These are phyloP conservation scores for Ammodytes dubius DNA, from an alignment of 2,113 vertebrate species.

Conservation along the genomic window DNA sequence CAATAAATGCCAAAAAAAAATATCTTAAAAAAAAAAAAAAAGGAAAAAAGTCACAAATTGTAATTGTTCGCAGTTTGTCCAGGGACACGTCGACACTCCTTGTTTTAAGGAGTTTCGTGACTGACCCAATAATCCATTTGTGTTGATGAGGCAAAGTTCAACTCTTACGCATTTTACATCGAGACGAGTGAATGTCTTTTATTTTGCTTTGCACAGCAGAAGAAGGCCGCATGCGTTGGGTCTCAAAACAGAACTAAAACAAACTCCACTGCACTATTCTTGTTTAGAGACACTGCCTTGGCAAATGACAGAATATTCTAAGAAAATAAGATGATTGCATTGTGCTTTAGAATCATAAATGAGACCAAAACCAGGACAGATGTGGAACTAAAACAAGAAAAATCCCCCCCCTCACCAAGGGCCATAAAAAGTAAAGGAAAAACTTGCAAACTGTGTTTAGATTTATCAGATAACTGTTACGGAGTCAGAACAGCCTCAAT, in stretches of 20 bases:
- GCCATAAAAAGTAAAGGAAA: conserved; percentile 42
- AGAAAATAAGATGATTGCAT: conserved; percentile 33
- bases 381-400: conserved; percentile 40
- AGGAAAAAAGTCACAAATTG: too few relatives aligned
- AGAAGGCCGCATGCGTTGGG: background rate
- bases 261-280: conserved; percentile 9
- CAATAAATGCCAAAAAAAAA: background rate
- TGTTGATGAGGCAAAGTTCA: background rate
- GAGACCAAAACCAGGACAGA: conserved; percentile 49
- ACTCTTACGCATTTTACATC: background rate
- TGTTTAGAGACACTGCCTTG: conserved; percentile 10
- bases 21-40: too few relatives aligned
- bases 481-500: conserved; percentile 56
- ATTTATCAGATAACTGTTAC: conserved; percentile 64
- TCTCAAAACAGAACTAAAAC: conserved; percentile 16
- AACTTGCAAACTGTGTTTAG: conserved; percentile 55
- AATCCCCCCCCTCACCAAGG: conserved; percentile 36
- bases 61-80: too few relatives aligned
- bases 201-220: background rate
- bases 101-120: background rate
- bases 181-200: background rate
- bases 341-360: conserved; percentile 25
- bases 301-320: conserved; percentile 40
- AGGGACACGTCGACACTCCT: too few relatives aligned
- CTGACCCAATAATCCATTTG: background rate